These are phyloP conservation scores for Hiodon alosoides DNA, from an alignment of 2,113 vertebrate genomes.

Conservation along the genomic window DNA sequence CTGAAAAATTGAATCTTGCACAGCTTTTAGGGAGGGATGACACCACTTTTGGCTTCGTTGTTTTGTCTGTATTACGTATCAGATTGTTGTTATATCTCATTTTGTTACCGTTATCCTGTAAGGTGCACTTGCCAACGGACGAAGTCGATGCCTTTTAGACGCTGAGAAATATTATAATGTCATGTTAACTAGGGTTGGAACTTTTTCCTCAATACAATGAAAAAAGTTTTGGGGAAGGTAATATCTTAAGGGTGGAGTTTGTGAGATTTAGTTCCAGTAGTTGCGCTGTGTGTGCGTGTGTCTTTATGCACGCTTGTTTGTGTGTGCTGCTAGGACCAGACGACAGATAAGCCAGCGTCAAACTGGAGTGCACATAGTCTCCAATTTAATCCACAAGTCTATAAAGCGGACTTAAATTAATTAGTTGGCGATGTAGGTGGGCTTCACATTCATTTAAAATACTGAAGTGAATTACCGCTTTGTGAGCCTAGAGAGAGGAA, in stretches of 20 bases:
- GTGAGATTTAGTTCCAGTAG: no score
- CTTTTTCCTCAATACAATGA: not conserved
- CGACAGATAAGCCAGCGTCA: not conserved
- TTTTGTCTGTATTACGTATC: no score
- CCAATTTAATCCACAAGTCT: slow-evolving; percentile 4
- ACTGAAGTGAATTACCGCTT: not conserved
- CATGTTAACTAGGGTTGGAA: no score
- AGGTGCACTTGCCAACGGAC: no score
- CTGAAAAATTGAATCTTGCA: no score
- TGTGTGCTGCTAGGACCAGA: not conserved
- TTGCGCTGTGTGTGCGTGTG: not conserved
- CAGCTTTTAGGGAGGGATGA: no score
- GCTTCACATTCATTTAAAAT: slow-evolving; percentile 44
- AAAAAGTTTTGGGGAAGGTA: not conserved
- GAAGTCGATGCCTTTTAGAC: no score
- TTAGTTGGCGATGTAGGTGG: slow-evolving; percentile 52
- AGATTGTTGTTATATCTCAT: no score
- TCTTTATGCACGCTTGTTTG: not conserved
- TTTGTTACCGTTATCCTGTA: no score
- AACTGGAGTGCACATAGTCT: not conserved
- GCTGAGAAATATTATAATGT: no score
- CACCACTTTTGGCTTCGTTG: no score
- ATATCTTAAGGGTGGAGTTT: not conserved
- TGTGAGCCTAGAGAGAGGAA: not conserved
- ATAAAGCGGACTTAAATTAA: slow-evolving; percentile 44